Evolutionary conservation across 1,140 invertebrate species (phyloP), one percentile per base, ranked within the genome.

Genomic region (Drosophila bipectinata): DNA sequence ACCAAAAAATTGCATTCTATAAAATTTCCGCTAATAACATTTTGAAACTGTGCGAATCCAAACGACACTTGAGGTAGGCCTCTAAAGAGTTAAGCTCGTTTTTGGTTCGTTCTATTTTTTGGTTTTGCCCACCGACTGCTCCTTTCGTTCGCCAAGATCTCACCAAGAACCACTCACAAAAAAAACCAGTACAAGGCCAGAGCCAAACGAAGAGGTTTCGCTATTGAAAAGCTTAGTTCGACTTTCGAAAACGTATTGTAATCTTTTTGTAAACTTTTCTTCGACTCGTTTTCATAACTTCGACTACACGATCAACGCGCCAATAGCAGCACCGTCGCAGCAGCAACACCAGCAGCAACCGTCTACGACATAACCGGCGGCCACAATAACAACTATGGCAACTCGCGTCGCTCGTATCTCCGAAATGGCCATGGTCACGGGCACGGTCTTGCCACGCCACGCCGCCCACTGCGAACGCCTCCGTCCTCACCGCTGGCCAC

Each of bases 401-500:
- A 54, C 72, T 55, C 71, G 34, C 84, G 57, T 60, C 81, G 72
- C 51, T 77, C 68, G 39, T 80, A 74, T 45, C 47, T 79, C 41
- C 82, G 64, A 53, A 91, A 10, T 47, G 68, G 63, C 14, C 80
- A 78, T 34, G 77, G 74, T 45, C 72, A 80, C 14, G 77, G 77
- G 28, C 41, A 45, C 15, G 68, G 63, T 10, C 69, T 88, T 66
- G 84, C 69, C 56, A 78, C 89, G 28, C 74, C 90, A 39, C 90
- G 90, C 51, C 80, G 90, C 51, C 89, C 90, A 28, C 68, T 91
- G 51, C 85, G 90, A 61, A 91, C 90, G 14, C 90, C 90, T 21
- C 68, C 85, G 6, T 91, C 90, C 51, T 91, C 90, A 30, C 90
- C 90, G 44, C 55, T 91, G 67, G 89, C 90, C 59, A 91, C 90